Percentiles rank a stretch among this genome's conserved stretches.
Evolutionary conservation across 2,113 vertebrate species (phyloP).

Genomic region (Chiloscyllium plagiosum): DNA sequence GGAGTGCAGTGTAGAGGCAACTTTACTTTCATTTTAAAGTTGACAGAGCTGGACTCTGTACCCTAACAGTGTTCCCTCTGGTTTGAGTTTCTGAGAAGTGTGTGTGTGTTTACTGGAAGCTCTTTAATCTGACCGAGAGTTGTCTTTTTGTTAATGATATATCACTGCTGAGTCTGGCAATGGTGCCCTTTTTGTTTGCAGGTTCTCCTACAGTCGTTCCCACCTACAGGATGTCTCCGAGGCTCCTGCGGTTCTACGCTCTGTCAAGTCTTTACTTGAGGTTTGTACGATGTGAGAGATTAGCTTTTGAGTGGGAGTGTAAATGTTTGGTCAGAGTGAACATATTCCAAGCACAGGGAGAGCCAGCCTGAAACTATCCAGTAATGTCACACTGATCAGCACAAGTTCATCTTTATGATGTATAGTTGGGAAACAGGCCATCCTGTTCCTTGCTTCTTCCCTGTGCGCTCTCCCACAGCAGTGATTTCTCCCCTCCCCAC

Average conservation of each 20-base stretch:
- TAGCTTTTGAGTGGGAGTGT: background rate
- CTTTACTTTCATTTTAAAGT: too few species aligned
- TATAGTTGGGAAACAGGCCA: background rate
- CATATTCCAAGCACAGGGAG: background rate
- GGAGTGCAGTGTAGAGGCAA: too few species aligned
- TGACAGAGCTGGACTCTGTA: too few species aligned
- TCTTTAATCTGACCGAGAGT: too few species aligned
- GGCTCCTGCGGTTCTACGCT: conserved; percentile 49
- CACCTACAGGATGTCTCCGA: conserved; percentile 56
- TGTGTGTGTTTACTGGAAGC: background rate
- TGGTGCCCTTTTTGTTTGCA: conserved; percentile 39
- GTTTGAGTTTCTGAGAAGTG: background rate
- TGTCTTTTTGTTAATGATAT: background rate
- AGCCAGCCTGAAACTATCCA: background rate
- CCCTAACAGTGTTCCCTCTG: too few species aligned
- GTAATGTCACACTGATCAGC: background rate
- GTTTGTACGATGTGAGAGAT: conserved; percentile 42
- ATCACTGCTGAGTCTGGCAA: background rate
- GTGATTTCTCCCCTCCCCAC: too few species aligned
- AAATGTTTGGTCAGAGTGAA: background rate
- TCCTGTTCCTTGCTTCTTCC: background rate
- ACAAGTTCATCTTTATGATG: background rate
- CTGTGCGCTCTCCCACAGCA: background rate
- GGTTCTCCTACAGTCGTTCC: conserved; percentile 54
- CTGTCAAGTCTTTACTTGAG: conserved; percentile 58